Percentiles rank a stretch among this genome's conserved stretches.
Conservation (phyloP, 2,113 vertebrate species). For the Oenanthe melanoleuca region DNA sequence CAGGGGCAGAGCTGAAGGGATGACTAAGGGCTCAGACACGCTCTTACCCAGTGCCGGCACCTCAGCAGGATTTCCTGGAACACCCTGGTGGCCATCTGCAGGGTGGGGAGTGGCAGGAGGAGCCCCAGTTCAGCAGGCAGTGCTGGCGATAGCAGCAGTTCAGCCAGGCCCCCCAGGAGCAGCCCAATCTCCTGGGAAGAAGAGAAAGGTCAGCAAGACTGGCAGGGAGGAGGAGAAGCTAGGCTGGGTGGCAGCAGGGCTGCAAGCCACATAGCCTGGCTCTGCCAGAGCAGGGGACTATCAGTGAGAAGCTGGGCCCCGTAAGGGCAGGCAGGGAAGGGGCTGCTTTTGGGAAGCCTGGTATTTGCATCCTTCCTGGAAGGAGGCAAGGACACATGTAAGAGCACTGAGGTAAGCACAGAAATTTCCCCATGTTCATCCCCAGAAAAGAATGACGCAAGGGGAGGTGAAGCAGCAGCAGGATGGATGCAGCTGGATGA, state of each 20-base stretch:
- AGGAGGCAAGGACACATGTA: background rate
- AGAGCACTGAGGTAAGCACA: background rate
- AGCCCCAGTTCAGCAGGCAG: background rate
- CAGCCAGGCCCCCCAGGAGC: constrained; percentile 78
- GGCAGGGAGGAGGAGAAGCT: background rate
- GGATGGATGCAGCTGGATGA: too few relatives aligned
- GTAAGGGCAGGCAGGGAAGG: background rate
- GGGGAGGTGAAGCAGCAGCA: background rate
- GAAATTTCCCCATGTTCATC: background rate
- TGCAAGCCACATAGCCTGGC: background rate
- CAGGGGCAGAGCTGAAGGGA: background rate
- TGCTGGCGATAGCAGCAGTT: constrained; percentile 65
- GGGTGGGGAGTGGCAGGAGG: constrained; percentile 62
- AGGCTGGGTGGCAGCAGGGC: background rate
- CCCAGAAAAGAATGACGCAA: background rate
- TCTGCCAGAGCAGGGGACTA: background rate
- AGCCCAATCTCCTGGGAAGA: constrained; percentile 77
- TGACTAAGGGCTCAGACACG: rapidly evolving
- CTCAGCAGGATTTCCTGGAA: constrained; percentile 87
- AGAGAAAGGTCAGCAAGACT: background rate
- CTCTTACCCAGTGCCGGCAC: constrained; percentile 89
- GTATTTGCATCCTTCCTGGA: background rate
- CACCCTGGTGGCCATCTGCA: constrained; percentile 72
- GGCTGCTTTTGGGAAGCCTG: background rate
- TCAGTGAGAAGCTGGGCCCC: background rate